These are phyloP conservation scores for Hemicentrotus pulcherrimus DNA, from an alignment of 35 echinoderm and acorn worm genomes.

Conservation along the genomic window DNA sequence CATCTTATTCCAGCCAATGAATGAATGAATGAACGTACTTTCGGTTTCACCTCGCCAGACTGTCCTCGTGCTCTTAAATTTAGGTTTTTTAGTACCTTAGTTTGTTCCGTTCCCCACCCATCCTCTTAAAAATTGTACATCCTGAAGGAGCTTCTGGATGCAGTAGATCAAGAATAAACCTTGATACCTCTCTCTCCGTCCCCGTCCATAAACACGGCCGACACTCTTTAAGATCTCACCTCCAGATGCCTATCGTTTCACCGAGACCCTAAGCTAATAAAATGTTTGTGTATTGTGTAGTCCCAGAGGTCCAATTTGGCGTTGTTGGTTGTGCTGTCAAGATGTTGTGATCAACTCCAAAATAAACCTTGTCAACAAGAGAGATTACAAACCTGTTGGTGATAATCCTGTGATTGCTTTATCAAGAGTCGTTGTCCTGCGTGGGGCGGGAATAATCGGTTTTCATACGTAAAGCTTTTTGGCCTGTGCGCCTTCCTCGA, in stretches of 20 bases:
- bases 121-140: background rate
- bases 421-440: background rate
- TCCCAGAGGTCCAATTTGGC: constrained; percentile 50
- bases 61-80: background rate
- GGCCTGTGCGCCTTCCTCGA: background rate
- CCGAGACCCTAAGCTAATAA: background rate
- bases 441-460: background rate
- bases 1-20: background rate
- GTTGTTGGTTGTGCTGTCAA: constrained; percentile 22
- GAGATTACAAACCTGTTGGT: background rate
- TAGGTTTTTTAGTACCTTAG: background rate
- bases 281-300: constrained; percentile 28
- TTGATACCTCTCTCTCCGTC: background rate
- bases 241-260: background rate
- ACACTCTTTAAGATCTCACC: background rate
- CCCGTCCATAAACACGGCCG: background rate
- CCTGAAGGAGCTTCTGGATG: background rate
- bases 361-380: background rate
- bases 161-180: background rate
- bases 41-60: constrained; percentile 3
- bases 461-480: background rate
- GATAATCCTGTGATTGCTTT: background rate
- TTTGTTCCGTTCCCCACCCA: constrained; percentile 38
- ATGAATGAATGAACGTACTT: constrained; percentile 44
- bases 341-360: background rate